Base-by-base conservation (phyloP, 2,888 invertebrate species). In the Artemia sinica region DNA sequence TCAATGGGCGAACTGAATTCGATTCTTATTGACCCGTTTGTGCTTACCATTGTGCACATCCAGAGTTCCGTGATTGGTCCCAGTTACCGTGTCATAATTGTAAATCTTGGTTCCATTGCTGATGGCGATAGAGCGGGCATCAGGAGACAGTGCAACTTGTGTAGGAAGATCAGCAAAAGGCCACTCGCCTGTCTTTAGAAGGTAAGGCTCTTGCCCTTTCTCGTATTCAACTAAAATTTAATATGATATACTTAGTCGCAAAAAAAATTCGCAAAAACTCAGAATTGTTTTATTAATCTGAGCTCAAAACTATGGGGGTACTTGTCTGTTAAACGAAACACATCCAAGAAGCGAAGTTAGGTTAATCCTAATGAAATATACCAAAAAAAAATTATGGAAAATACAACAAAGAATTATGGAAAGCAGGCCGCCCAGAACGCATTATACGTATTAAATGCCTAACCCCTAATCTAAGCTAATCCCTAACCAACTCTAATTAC, bases 171-270 rank as follows among this genome's bases (percentile, higher is more conserved):
- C 72, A 18, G 74, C 71, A 12, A 81, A 77, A 9, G 73, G 71
- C 41, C 83, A 82, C 74, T 78, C 79, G 12, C 86, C 88, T 1
- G 85, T 84, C 73, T 82, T 81, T 65, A 88, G 77, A 70, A 88
- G 79, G 75, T 85, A 85, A 0, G 90, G 87, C 70, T 86, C 86
- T 78, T 91, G 88, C 6, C 88, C 88, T 76, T 85, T 84, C 48
- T 81, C 80, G 77, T 86, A 90, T 75, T 89, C 87, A 74, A 91
- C 90, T 90, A 80, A 67, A 82, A 81, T 72, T 28, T 28, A 28
- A 28, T 28, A 28, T 28, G 28, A 28, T 28, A 28, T 28, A 28
- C 28, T 28, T 28, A 28, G 28, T 28, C 28, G 28, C 28, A 28
- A 28, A 28, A 28, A 28, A 28, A 28, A 28, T n/a, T 69, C 72